Base-by-base conservation (phyloP, 53 echinoderm and acorn worm species). In the Apostichopus leukothele region DNA sequence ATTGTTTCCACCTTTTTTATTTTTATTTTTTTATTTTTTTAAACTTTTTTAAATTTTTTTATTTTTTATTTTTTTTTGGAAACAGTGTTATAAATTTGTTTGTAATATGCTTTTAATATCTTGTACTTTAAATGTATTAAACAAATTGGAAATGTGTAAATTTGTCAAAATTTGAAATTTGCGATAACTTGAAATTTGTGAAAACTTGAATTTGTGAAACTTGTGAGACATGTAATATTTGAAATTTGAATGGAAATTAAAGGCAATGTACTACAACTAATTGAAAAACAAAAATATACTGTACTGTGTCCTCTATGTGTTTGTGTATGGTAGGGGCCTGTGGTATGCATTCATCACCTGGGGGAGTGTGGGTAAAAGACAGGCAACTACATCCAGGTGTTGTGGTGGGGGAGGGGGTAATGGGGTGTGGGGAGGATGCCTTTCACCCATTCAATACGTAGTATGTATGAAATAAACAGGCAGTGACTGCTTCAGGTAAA, bases 61-160 rank as follows among this genome's bases (percentile, higher is more conserved):
- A 16, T n/a, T 11, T 39, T 27, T 76, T 23, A 22, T 25, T 76
- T 76, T 25, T 25, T 21, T 12, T 50, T 8, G 76, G 76, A 76
- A 76, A 76, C 51, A 76, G 25, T 76, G 21, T 76, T 27, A 76
- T 76, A 8, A 76, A 51, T 79, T 53, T 80, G 57, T 53, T 53
- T 79, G 79, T 52, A 16, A 84, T 66, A 63, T 66, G 25, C 67
- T 63, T 8, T 68, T 68, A 68, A 18, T 13, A 14, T 14, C 16
- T 18, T 68, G 68, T 0, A 18, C 1, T 68, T 68, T 68, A 68
- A 68, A 18, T 57, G 57, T 57, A 57, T 57, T 39, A 39, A 61
- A 18, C 16, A 68, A 13, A 68, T 68, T 12, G 68, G 39, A 39
- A 39, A 39, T 39, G 13, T 68, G 68, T 18, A 12, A 68, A 68